These are phyloP conservation scores for Calameuta idolon DNA, from an alignment of 2,888 invertebrate genomes.

Conservation along the genomic window DNA sequence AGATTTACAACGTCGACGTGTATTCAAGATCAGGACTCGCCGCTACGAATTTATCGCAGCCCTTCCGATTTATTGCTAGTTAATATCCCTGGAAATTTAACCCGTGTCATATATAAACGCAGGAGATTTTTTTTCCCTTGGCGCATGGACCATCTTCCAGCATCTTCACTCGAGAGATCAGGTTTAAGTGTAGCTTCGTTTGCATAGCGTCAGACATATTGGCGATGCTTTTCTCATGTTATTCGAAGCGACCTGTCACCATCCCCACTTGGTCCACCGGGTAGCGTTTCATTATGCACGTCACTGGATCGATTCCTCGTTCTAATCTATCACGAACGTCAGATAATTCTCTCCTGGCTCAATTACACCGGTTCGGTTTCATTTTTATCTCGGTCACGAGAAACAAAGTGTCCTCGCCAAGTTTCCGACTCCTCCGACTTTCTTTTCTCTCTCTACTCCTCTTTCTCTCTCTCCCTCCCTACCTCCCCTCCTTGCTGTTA, in stretches of 20 bases:
- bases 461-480: not conserved
- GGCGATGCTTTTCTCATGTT: not conserved
- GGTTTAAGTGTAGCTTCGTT: not conserved
- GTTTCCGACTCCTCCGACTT: not conserved
- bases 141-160: not conserved
- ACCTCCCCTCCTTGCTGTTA: not conserved
- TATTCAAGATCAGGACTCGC: not conserved
- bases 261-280: not conserved
- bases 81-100: not conserved
- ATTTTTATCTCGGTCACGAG: not conserved
- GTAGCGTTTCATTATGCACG: not conserved
- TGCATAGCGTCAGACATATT: not conserved
- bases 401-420: not conserved
- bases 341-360: not conserved
- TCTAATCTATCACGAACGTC: not conserved
- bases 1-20: not conserved
- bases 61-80: not conserved
- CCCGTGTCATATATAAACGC: not conserved
- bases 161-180: not conserved
- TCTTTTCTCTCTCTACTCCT: too few relatives aligned
- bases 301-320: not conserved
- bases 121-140: not conserved
- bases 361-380: conserved; percentile 9
- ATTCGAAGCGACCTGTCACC: not conserved
- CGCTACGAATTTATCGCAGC: not conserved